Base-by-base conservation (phyloP, 1,140 invertebrate species). In the Lysiphlebus fabarum region DNA sequence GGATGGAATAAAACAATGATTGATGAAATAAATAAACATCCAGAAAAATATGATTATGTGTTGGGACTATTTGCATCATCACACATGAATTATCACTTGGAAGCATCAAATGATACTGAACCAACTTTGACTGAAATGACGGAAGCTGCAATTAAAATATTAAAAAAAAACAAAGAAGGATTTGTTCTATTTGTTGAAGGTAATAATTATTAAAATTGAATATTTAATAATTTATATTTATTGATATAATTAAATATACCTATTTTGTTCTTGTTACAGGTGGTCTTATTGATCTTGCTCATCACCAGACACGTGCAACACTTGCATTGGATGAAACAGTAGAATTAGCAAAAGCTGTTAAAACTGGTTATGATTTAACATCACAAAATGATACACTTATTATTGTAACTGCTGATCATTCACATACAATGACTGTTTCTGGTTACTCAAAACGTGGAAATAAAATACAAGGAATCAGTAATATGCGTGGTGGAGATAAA, bases 121-220 rank as follows among this genome's bases (percentile, higher is more conserved):
- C 88, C 88, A 0, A 82, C 82, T 4, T 73, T 96, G 1, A 81
- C 80, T 26, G 90, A 95, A 73, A 93, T 95, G 92, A 91, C 90
- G 0, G 76, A 83, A 65, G 84, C 86, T 43, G 91, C 92, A 1
- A 87, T 96, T 12, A 81, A 88, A 62, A 80, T 94, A 4, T 74
- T 95, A 5, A 79, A 81, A 1, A 86, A 84, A 56, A 86, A 89
- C 68, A 58, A 75, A 0, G 84, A 89, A 40, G 92, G 92, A 7
- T 89, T 76, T 63, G 85, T 88, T 59, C 71, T 89, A 0, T 86
- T 89, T 66, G 84, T 87, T 40, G 87, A 90, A 83, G 88, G 85
- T 76, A 64, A 34, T 34, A 53, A 40, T n/a, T n/a, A n/a, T 34
- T n/a, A 58, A 26, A 40, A 56, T 34, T 45, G 7, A 6, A 48